These are phyloP conservation scores for Helostoma temminkii DNA, from an alignment of 2,797 vertebrate genomes.

Conservation along the genomic window DNA sequence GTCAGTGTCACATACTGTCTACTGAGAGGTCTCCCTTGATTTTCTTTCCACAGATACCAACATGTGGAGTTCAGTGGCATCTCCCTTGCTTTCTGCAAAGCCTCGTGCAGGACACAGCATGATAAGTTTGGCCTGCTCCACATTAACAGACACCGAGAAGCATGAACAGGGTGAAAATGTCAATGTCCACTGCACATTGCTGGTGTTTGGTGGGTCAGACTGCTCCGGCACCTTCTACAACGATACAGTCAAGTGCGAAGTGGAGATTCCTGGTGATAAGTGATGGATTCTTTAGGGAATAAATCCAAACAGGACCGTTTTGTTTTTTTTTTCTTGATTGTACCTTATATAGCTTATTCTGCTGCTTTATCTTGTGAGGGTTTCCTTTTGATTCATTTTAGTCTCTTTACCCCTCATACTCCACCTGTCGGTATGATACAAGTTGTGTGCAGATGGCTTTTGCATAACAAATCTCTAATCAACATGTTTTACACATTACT, in stretches of 20 bases:
- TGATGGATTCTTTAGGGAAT: slow-evolving; percentile 9
- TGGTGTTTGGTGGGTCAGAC: slow-evolving; percentile 92
- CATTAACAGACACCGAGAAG: slow-evolving; percentile 59
- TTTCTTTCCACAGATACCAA: slow-evolving; percentile 80
- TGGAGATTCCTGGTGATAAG: slow-evolving; percentile 70
- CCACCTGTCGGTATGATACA: not conserved
- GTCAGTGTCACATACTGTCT: not conserved
- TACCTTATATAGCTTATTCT: slow-evolving; percentile 2
- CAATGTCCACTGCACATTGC: slow-evolving; percentile 67
- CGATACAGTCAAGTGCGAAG: slow-evolving; percentile 78
- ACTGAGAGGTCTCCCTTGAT: slow-evolving; percentile 6
- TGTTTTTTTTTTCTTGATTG: not conserved
- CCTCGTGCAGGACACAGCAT: slow-evolving; percentile 90
- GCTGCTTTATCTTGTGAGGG: not conserved
- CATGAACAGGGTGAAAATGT: slow-evolving; percentile 45
- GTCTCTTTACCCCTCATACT: not conserved
- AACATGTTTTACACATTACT: slow-evolving; percentile 40
- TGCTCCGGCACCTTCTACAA: slow-evolving; percentile 87
- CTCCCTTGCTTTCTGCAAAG: slow-evolving; percentile 79
- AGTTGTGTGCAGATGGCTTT: slow-evolving; percentile 18
- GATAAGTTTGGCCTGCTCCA: slow-evolving; percentile 73
- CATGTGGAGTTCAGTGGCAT: slow-evolving; percentile 85
- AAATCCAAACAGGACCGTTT: not conserved
- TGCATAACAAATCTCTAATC: slow-evolving; percentile 54
- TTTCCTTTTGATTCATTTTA: not conserved